These are phyloP conservation scores for Emydoidea blandingii DNA, from an alignment of 2,797 vertebrate genomes.

Conservation along the genomic window DNA sequence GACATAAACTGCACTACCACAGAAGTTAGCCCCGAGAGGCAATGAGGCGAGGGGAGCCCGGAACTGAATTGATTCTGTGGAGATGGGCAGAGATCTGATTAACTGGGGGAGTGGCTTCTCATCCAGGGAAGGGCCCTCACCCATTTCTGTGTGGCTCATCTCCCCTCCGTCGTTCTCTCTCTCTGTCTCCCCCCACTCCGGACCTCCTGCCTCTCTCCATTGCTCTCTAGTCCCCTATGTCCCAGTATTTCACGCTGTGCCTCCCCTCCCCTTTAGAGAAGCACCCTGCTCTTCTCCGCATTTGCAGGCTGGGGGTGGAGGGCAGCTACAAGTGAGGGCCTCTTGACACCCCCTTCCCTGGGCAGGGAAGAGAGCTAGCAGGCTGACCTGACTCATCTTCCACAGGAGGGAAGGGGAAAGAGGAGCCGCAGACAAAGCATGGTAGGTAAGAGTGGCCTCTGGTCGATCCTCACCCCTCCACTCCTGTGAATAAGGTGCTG, in stretches of 20 bases:
- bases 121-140: background rate
- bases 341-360: background rate
- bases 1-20: background rate
- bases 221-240: background rate
- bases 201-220: background rate
- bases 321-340: background rate
- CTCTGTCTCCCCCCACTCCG: background rate
- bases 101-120: background rate
- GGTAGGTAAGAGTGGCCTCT: background rate
- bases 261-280: background rate
- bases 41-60: background rate
- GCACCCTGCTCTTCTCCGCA: background rate
- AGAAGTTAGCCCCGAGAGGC: accelerated
- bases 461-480: background rate
- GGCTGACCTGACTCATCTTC: background rate
- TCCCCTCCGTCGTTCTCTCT: background rate
- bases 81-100: background rate
- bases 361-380: background rate
- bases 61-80: background rate
- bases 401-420: background rate
- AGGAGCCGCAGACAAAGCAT: background rate
- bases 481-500: background rate
- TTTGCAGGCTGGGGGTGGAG: background rate
- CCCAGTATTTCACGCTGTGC: background rate
- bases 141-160: background rate